Evolutionary conservation across 2,888 invertebrate genomes (phyloP).

Genomic region (Cinara cedri): DNA sequence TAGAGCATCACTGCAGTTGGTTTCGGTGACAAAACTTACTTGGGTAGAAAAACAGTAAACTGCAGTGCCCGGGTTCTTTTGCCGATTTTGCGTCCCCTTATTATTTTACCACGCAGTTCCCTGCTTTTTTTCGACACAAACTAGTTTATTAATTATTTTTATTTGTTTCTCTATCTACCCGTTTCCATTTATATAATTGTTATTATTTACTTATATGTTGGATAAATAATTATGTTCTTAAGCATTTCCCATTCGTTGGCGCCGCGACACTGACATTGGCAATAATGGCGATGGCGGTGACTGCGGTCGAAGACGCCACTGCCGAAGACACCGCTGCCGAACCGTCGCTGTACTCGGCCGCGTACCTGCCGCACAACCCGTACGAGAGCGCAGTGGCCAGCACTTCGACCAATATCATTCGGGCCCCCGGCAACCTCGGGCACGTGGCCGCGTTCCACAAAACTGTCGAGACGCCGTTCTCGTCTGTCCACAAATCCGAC

Average conservation of each 20-base stretch:
- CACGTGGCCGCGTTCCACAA: constrained; percentile 31
- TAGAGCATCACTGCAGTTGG: too few species aligned
- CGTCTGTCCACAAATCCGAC: constrained; percentile 22
- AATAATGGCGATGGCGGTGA: neutral
- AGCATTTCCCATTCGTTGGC: neutral
- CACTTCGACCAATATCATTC: constrained; percentile 23
- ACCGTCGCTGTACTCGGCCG: constrained; percentile 12
- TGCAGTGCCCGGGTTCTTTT: too few species aligned
- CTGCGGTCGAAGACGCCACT: neutral
- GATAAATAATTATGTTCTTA: neutral
- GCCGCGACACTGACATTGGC: neutral
- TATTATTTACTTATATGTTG: too few species aligned
- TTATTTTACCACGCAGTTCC: too few species aligned
- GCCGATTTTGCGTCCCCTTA: too few species aligned
- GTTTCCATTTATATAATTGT: too few species aligned
- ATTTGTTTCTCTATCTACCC: neutral
- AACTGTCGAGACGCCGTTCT: constrained; percentile 33
- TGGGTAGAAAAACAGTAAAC: too few species aligned
- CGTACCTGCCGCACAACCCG: neutral
- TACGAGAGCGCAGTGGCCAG: constrained; percentile 28
- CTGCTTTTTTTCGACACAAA: neutral
- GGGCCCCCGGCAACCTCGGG: constrained; percentile 18
- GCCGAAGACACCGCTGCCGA: constrained; percentile 3
- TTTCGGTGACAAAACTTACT: too few species aligned
- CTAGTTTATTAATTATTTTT: neutral